Evolutionary conservation across 2,888 invertebrate genomes (phyloP).

Genomic region (Siphlonurus alternatus): DNA sequence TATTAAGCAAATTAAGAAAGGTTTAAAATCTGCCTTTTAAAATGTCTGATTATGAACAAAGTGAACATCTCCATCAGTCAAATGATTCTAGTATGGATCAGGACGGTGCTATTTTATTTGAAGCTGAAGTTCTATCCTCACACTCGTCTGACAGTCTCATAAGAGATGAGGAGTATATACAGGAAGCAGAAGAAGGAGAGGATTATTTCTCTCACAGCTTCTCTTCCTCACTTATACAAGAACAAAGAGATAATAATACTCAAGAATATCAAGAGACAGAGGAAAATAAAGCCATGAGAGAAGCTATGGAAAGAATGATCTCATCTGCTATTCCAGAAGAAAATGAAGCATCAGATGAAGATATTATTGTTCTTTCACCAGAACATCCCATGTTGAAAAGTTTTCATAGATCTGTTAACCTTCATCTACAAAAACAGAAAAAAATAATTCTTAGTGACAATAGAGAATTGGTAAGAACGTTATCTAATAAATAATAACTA

Average conservation of each 20-base stretch:
- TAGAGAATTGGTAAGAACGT: not conserved
- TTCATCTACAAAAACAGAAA: not conserved
- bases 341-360: not conserved
- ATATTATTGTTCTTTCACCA: not conserved
- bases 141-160: too few relatives aligned
- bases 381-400: not conserved
- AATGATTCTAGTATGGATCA: not conserved
- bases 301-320: not conserved
- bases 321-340: not conserved
- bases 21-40: not conserved
- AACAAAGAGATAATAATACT: too few relatives aligned
- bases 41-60: not conserved
- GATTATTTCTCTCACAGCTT: too few relatives aligned
- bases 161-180: too few relatives aligned
- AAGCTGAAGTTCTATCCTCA: too few relatives aligned
- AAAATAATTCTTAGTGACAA: not conserved
- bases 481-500: not conserved
- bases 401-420: not conserved
- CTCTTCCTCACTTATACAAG: too few relatives aligned
- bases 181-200: too few relatives aligned
- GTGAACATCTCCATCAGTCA: too few relatives aligned
- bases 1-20: too few relatives aligned
- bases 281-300: not conserved
- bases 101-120: too few relatives aligned
- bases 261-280: not conserved